Percentiles rank a stretch among this genome's conserved stretches.
Evolutionary conservation across 2,888 invertebrate species (phyloP).

Genomic region (Panopea generosa): DNA sequence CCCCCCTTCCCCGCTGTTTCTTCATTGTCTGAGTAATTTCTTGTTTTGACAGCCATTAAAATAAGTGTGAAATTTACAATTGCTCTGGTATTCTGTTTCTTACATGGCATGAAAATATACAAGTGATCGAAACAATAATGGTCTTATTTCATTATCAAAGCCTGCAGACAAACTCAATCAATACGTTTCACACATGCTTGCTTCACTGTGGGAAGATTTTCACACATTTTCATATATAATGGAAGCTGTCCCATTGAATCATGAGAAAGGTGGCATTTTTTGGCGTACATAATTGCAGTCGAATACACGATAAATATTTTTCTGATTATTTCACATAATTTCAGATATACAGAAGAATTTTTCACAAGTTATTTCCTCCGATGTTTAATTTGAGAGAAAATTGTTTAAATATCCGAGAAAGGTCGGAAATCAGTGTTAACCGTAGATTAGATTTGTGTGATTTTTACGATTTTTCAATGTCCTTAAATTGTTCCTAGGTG

Average conservation of each 20-base stretch:
- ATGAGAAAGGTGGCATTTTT: not conserved
- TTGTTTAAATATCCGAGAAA: slow-evolving; percentile 36
- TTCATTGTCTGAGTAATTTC: not conserved
- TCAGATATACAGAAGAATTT: slow-evolving; percentile 11
- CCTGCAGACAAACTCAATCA: slow-evolving; percentile 1
- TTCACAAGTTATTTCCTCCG: slow-evolving; percentile 46
- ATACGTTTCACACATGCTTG: slow-evolving; percentile 1
- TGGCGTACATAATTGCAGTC: slow-evolving; percentile 4
- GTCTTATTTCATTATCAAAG: slow-evolving; percentile 1
- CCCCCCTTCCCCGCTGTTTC: too few species aligned
- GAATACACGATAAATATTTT: slow-evolving; percentile 26
- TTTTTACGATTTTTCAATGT: not conserved
- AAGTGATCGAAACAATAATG: not conserved
- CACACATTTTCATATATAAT: slow-evolving; percentile 3
- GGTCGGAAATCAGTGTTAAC: slow-evolving; percentile 24
- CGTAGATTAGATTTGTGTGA: slow-evolving; percentile 1
- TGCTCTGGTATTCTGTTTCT: not conserved
- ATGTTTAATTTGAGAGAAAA: slow-evolving; percentile 50
- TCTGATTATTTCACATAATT: slow-evolving; percentile 32
- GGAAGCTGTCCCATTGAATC: slow-evolving; percentile 12
- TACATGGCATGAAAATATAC: not conserved
- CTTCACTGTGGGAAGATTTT: not conserved
- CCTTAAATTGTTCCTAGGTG: slow-evolving; percentile 8
- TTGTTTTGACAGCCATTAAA: not conserved
- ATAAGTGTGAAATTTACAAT: slow-evolving; percentile 3